phyloP scores from a whole-genome alignment of 2,797 vertebrate species.

The Rhyacichthys aspro region DNA sequence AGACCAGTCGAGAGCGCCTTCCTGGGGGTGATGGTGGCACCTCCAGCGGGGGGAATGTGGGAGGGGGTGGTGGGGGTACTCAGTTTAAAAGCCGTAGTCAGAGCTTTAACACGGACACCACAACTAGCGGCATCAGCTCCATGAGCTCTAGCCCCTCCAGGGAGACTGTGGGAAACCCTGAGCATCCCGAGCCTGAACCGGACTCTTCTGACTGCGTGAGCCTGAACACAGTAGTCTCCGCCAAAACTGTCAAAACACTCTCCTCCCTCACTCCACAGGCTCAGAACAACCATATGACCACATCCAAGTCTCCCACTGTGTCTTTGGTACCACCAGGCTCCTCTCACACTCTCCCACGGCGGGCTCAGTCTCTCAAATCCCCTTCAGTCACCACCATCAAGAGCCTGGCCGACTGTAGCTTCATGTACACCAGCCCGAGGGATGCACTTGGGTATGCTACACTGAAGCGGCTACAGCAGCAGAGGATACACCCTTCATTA shows the following conservation, averaged over 20 bases:
- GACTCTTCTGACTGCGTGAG: constrained; percentile 95
- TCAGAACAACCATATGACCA: constrained; percentile 89
- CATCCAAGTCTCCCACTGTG: constrained; percentile 90
- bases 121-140: constrained; percentile 98
- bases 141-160: constrained; percentile 99
- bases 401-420: constrained; percentile 95
- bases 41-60: constrained; percentile 75
- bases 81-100: constrained; percentile 98
- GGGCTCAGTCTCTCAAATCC: constrained; percentile 96
- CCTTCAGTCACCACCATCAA: constrained; percentile 93
- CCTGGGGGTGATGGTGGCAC: constrained; percentile 85
- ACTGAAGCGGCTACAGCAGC: constrained; percentile 93
- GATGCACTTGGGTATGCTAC: constrained; percentile 97
- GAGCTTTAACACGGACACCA: constrained; percentile 99
- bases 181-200: constrained; percentile 80
- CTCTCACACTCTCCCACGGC: constrained; percentile 94
- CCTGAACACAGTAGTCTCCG: constrained; percentile 96
- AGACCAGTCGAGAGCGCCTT: constrained; percentile 90
- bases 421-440: constrained; percentile 93
- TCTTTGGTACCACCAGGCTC: constrained; percentile 93
- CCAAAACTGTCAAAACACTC: constrained; percentile 91
- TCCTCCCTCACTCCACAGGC: constrained; percentile 85
- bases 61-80: constrained; percentile 77
- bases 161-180: constrained; percentile 90
- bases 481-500: constrained; percentile 95